Evolutionary conservation across 2,797 vertebrate species (phyloP).

Genomic region (Nannoperca obscura): DNA sequence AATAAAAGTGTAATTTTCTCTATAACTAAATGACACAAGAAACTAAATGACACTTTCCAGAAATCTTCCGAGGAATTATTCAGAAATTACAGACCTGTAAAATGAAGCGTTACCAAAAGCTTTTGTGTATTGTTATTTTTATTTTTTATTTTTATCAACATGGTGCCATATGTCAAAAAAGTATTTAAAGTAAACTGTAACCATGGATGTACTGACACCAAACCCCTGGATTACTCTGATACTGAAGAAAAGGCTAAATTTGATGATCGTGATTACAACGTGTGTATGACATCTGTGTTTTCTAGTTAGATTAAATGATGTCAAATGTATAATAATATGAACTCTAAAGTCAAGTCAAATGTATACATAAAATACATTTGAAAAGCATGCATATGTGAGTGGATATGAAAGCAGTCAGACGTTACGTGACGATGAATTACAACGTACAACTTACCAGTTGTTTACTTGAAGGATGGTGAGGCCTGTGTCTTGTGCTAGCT

Average conservation of each 20-base stretch:
- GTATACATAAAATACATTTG: not conserved
- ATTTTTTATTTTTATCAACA: no score
- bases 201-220: not conserved
- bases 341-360: not conserved
- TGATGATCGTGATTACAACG: not conserved
- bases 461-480: slow-evolving; percentile 99
- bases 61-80: no score
- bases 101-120: not conserved
- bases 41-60: no score
- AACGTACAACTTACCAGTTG: slow-evolving; percentile 99
- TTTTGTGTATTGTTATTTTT: no score
- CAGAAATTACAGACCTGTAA: not conserved
- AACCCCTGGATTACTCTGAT: not conserved
- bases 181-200: not conserved
- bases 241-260: not conserved
- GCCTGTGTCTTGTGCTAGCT: slow-evolving; percentile 99
- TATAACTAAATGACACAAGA: not conserved
- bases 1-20: not conserved
- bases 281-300: not conserved
- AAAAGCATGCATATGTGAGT: not conserved
- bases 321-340: not conserved
- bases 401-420: not conserved
- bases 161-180: not conserved
- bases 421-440: no score
- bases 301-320: not conserved